A percentile compares a stretch with the other conserved stretches of the same genome.
Evolutionary conservation across 2,797 vertebrate genomes (phyloP).

Genomic region (Cebuella pygmaea): DNA sequence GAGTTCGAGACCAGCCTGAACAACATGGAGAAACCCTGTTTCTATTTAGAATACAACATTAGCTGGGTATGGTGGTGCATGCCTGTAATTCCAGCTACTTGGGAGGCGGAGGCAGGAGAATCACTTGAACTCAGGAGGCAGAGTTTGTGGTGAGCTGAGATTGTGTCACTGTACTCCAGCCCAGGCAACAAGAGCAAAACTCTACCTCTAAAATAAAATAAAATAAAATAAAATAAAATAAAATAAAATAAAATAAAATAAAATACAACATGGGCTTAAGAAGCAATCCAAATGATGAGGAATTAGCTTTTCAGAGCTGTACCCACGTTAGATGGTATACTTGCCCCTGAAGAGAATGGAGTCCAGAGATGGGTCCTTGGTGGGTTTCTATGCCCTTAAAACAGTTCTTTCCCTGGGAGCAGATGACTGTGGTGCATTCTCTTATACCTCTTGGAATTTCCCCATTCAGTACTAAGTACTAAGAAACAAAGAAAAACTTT

Average conservation of each 20-base stretch:
- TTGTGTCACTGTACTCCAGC: neutral
- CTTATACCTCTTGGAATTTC: neutral
- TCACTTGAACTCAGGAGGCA: neutral
- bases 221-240: neutral
- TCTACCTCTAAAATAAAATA: neutral
- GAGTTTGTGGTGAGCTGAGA: neutral
- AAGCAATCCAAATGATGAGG: rapidly evolving
- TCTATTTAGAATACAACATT: neutral
- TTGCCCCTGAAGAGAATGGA: neutral
- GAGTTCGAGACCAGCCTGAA: neutral
- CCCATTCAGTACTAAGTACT: neutral
- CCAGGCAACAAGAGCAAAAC: neutral
- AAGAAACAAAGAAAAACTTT: neutral
- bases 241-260: neutral
- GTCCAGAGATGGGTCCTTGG: rapidly evolving
- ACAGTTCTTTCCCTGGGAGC: rapidly evolving
- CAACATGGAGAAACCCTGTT: neutral
- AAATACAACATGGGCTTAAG: too few relatives aligned
- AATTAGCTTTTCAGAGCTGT: rapidly evolving
- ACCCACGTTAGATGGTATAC: rapidly evolving
- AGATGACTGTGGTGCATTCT: rapidly evolving
- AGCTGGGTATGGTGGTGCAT: neutral
- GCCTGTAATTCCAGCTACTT: neutral
- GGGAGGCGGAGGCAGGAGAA: neutral
- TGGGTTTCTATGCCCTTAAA: neutral